Evolutionary conservation across 1,140 invertebrate genomes (phyloP).

Genomic region (Battus philenor): DNA sequence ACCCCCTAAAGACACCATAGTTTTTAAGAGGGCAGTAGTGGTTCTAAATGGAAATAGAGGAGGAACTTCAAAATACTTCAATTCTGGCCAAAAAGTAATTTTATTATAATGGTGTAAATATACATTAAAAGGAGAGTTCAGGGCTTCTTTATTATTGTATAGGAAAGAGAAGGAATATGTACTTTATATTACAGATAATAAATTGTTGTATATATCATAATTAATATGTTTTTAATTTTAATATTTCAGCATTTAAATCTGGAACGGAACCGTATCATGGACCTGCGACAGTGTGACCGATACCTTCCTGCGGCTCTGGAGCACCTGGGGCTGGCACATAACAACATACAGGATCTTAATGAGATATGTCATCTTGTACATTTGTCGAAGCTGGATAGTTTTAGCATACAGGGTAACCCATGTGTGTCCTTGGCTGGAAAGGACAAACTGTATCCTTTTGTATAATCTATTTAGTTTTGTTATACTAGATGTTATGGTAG

Average conservation of each 20-base stretch:
- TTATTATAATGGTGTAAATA: no score
- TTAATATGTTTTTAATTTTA: no score
- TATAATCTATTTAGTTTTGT: no score
- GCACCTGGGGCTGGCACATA: conserved; percentile 88
- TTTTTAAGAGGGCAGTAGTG: no score
- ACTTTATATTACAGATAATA: background rate
- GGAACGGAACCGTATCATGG: conserved; percentile 90
- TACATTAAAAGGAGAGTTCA: no score
- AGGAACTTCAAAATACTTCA: no score
- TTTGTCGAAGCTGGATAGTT: conserved; percentile 84
- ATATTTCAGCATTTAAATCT: conserved; percentile 87
- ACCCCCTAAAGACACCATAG: no score
- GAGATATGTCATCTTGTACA: conserved; percentile 89
- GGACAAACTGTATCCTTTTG: conserved; percentile 82
- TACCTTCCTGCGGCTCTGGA: conserved; percentile 86
- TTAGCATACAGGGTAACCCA: conserved; percentile 91
- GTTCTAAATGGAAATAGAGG: no score
- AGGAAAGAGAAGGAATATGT: background rate
- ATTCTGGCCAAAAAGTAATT: no score
- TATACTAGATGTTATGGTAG: no score
- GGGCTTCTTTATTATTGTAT: no score
- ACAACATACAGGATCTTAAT: conserved; percentile 90
- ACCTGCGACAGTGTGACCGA: conserved; percentile 87
- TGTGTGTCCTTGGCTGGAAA: conserved; percentile 84
- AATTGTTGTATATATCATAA: no score